These are phyloP conservation scores for Solenodon paradoxus DNA, from an alignment of 2,113 vertebrate species.

Conservation along the genomic window DNA sequence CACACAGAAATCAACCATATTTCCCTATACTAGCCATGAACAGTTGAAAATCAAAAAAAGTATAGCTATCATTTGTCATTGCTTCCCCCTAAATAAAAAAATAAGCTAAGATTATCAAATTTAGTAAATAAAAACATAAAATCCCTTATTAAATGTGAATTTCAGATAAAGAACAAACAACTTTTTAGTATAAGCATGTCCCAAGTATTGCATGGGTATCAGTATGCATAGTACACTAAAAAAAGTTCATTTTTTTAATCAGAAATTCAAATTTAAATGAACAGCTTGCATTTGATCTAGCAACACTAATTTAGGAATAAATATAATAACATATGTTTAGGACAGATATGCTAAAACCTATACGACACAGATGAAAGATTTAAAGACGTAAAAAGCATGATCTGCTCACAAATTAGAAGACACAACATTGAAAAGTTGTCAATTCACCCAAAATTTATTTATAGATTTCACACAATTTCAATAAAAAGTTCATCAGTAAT, in stretches of 20 bases:
- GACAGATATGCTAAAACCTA: background rate
- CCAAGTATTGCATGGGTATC: background rate
- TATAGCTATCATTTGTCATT: background rate
- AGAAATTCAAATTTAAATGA: background rate
- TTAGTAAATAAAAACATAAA: background rate
- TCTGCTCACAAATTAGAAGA: background rate
- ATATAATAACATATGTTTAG: background rate
- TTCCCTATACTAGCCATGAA: background rate
- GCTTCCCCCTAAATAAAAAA: background rate
- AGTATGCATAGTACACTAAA: background rate
- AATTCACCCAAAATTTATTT: background rate
- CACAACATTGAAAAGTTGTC: background rate
- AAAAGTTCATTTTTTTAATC: background rate
- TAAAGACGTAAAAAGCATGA: background rate
- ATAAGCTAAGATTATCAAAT: background rate
- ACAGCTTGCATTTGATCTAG: background rate
- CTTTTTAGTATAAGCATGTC: background rate
- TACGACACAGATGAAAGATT: background rate
- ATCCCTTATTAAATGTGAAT: background rate
- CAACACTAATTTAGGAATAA: background rate
- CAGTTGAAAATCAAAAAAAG: background rate
- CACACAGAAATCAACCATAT: background rate
- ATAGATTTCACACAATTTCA: background rate
- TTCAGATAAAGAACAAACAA: background rate
- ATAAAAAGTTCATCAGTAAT: background rate